Conservation (phyloP, 92 coral and sea anemone genomes). For the Plumapathes pennacea region DNA sequence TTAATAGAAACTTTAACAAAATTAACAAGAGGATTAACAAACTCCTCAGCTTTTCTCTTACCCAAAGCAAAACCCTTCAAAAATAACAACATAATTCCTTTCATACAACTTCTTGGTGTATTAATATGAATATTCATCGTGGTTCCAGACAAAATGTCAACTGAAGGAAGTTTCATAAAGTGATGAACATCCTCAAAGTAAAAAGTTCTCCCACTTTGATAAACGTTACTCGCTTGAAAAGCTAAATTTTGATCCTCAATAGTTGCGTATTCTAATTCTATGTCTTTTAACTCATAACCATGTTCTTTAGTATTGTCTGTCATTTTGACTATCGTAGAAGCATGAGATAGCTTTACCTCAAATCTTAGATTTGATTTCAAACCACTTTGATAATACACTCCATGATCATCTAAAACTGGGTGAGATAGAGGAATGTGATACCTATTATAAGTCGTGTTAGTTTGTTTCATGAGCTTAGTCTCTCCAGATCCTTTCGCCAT, state of each 20-base stretch:
- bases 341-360: slow-evolving; percentile 34
- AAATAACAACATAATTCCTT: slow-evolving; percentile 38
- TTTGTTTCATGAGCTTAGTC: too few relatives aligned
- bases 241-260: slow-evolving; percentile 29
- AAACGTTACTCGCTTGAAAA: slow-evolving; percentile 11
- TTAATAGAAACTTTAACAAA: slow-evolving; percentile 16
- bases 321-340: slow-evolving; percentile 3
- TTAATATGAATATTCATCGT: slow-evolving; percentile 30
- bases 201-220: slow-evolving; percentile 16
- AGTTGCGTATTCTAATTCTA: slow-evolving; percentile 33
- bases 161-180: slow-evolving; percentile 32
- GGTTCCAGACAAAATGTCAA: slow-evolving; percentile 8
- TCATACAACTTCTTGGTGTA: slow-evolving; percentile 45
- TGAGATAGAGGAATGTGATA: slow-evolving; percentile 10
- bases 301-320: slow-evolving; percentile 6
- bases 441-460: neutral
- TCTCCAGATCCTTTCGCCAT: too few relatives aligned
- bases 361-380: slow-evolving; percentile 15
- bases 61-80: slow-evolving; percentile 22
- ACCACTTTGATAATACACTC: slow-evolving; percentile 25
- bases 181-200: slow-evolving; percentile 26
- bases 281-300: slow-evolving; percentile 6
- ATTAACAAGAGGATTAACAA: slow-evolving; percentile 18
- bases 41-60: slow-evolving; percentile 37
- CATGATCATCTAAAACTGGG: slow-evolving; percentile 29